Evolutionary conservation across 2,888 invertebrate species (phyloP).

Genomic region (Phrixothrix hirtus): DNA sequence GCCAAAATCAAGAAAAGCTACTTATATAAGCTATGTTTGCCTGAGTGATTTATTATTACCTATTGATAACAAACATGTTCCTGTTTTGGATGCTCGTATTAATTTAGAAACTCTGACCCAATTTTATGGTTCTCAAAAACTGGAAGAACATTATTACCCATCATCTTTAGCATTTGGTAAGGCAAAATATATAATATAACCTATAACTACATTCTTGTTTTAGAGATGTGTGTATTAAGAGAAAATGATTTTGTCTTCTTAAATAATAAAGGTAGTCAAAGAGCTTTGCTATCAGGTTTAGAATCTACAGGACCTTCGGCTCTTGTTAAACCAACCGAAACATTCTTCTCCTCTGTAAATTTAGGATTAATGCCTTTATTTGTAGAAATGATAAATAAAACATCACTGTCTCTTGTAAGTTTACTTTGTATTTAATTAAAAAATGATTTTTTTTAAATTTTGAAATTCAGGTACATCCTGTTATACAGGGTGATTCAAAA

Average conservation of each 20-base stretch:
- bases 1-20: slow-evolving; percentile 51
- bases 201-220: neutral
- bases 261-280: slow-evolving; percentile 64
- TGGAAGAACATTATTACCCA: slow-evolving; percentile 85
- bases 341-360: slow-evolving; percentile 61
- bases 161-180: slow-evolving; percentile 79
- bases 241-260: slow-evolving; percentile 59
- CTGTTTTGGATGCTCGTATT: slow-evolving; percentile 60
- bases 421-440: too few relatives aligned
- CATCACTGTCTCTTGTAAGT: slow-evolving; percentile 29
- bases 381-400: slow-evolving; percentile 49
- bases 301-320: slow-evolving; percentile 64
- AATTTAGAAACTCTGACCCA: slow-evolving; percentile 61
- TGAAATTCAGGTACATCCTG: too few relatives aligned
- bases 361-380: slow-evolving; percentile 66
- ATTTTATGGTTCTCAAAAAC: slow-evolving; percentile 67
- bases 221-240: slow-evolving; percentile 57
- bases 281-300: slow-evolving; percentile 63
- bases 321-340: slow-evolving; percentile 63
- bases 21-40: slow-evolving; percentile 46
- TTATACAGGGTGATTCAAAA: too few relatives aligned
- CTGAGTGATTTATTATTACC: slow-evolving; percentile 40
- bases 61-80: slow-evolving; percentile 27
- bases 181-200: slow-evolving; percentile 40
- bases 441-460: too few relatives aligned